Base-by-base conservation (phyloP, 1,140 invertebrate species). In the Anastatus disparis region DNA sequence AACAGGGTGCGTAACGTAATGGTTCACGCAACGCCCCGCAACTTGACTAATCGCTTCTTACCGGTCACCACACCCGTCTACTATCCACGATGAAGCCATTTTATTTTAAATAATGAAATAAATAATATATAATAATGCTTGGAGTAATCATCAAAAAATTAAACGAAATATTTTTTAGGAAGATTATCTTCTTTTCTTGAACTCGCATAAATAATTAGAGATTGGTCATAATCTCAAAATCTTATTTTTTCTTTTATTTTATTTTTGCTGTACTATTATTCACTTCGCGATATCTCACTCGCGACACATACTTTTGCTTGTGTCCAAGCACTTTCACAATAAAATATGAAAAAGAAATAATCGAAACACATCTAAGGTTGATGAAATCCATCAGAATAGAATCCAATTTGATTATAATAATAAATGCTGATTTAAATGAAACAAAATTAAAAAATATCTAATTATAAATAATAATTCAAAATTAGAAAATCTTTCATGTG, bases 1-100 rank as follows among this genome's bases (percentile, higher is more conserved):
- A 84, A 84, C 75, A 82, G 79, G 78, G 82, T 85, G 78, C 84
- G 85, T 84, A 85, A 85, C 83, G 84, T 85, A 85, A 82, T 86
- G 85, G 85, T 84, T 86, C 84, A 86, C 77, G 83, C 83, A 76
- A 85, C 85, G 71, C 85, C 85, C 78, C 81, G 83, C 81, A 84
- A 82, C 76, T 79, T 86, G 78, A 85, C 82, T 75, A 86, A 86
- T 83, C 84, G 84, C 76, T 86, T 85, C 80, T 79, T 86, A 83
- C 85, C 85, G 79, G 76, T 76, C 55, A 61, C 53, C 31, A 65
- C 70, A 59, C 61, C 55, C 42, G 20, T 46, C 15, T 59, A 59
- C 67, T 79, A 75, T 76, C 80, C 78, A 72, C 77, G 78, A 80
- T 83, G 80, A 83, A 76, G 74, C 31, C 35, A 70, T 70, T 53